Conservation (phyloP, 1,140 invertebrate species). For the Conopomorpha cramerella region DNA sequence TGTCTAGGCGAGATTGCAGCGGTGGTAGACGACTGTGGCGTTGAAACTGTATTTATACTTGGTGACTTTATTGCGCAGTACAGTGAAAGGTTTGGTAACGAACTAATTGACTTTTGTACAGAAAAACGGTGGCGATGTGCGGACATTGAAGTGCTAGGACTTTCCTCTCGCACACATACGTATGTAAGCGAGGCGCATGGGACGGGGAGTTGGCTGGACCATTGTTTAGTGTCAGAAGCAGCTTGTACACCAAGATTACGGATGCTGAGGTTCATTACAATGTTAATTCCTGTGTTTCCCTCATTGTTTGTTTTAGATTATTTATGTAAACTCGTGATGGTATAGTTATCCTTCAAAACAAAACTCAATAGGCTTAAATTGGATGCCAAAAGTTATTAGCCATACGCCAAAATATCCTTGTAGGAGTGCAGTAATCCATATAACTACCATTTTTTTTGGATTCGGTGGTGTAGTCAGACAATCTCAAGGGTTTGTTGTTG, state of each 20-base stretch:
- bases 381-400: too few relatives aligned
- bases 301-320: too few relatives aligned
- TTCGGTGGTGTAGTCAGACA: too few relatives aligned
- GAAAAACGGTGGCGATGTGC: too few relatives aligned
- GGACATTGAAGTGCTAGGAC: neutral
- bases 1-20: neutral
- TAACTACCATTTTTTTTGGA: too few relatives aligned
- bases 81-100: neutral
- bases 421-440: too few relatives aligned
- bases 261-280: neutral
- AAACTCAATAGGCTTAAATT: too few relatives aligned
- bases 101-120: neutral
- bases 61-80: slow-evolving; percentile 1
- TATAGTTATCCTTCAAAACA: too few relatives aligned
- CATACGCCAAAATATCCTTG: too few relatives aligned
- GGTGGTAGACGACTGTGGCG: neutral
- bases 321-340: too few relatives aligned
- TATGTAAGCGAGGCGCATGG: neutral
- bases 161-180: neutral
- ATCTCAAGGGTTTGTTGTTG: too few relatives aligned
- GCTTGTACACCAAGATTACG: neutral
- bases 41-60: neutral
- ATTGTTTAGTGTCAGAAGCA: neutral
- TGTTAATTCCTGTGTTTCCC: neutral
- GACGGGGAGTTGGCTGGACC: neutral